Evolutionary conservation across 1,140 invertebrate species (phyloP).

Genomic region (Uloborus diversus): DNA sequence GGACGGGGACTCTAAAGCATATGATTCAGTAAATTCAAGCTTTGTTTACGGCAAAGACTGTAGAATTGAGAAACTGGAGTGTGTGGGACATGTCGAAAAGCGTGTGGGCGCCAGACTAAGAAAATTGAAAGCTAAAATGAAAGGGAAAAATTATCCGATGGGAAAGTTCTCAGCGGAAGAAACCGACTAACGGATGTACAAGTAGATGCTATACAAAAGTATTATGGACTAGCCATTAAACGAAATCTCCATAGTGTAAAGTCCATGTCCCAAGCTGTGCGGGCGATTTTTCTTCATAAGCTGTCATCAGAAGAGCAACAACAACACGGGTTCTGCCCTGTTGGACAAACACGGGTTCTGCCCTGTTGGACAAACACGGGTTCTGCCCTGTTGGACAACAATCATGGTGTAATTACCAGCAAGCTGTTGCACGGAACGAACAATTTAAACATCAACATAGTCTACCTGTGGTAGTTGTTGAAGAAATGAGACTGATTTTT

Average conservation of each 20-base stretch:
- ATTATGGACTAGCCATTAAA: slow-evolving; percentile 4
- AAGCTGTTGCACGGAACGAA: too few species aligned
- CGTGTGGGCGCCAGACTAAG: slow-evolving; percentile 5
- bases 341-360: too few species aligned
- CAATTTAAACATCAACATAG: background rate
- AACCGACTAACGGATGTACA: background rate
- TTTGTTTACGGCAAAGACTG: slow-evolving; percentile 43
- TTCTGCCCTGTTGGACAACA: too few species aligned
- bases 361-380: too few species aligned
- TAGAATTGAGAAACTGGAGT: slow-evolving; percentile 23
- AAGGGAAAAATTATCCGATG: background rate
- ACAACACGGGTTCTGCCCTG: slow-evolving; percentile 7
- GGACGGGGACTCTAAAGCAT: slow-evolving; percentile 55
- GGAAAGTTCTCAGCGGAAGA: slow-evolving; percentile 15
- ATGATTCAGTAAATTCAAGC: slow-evolving; percentile 37
- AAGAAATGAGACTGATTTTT: background rate
- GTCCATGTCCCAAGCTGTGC: background rate
- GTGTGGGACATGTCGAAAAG: slow-evolving; percentile 21
- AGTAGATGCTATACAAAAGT: background rate
- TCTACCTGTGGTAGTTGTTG: background rate
- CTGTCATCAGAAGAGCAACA: background rate
- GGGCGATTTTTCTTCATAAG: slow-evolving; percentile 11
- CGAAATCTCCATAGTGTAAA: background rate
- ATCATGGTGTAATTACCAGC: too few species aligned
- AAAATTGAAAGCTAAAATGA: background rate